phyloP scores from a whole-genome alignment of 2,888 invertebrate genomes.

The Rhopalosiphum nymphaeae region DNA sequence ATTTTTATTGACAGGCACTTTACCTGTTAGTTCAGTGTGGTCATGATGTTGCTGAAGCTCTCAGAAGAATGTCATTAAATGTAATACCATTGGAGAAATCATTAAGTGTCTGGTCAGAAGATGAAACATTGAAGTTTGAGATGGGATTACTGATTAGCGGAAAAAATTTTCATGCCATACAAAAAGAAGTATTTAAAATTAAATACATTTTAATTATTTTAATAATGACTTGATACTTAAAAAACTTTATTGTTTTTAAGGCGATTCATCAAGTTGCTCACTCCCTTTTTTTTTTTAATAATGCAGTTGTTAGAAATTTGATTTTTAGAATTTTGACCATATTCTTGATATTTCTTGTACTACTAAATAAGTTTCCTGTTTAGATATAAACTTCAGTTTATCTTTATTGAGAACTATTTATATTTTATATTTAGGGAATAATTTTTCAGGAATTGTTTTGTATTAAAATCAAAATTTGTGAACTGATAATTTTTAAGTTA shows the following conservation, averaged over 20 bases:
- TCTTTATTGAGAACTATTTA: too few species aligned
- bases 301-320: neutral
- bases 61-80: constrained; percentile 82
- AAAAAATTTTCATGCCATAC: constrained; percentile 95
- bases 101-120: constrained; percentile 94
- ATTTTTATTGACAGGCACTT: constrained; percentile 77
- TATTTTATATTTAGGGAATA: too few species aligned
- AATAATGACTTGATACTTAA: neutral
- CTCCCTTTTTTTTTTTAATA: neutral
- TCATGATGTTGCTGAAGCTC: constrained; percentile 91
- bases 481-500: too few species aligned
- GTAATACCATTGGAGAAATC: constrained; percentile 76
- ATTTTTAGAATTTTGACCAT: neutral
- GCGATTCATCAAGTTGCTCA: neutral
- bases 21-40: constrained; percentile 92
- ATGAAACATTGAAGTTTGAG: constrained; percentile 96
- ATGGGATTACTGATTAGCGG: constrained; percentile 91
- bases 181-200: constrained; percentile 69
- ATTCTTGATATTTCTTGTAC: neutral
- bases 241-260: neutral
- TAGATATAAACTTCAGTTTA: neutral
- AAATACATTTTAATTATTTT: neutral
- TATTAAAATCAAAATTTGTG: too few species aligned
- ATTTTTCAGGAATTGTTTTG: too few species aligned
- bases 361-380: neutral